Evolutionary conservation across 2,113 vertebrate genomes (phyloP), one percentile per base, ranked within the genome.

Genomic region (Halichoeres trimaculatus): DNA sequence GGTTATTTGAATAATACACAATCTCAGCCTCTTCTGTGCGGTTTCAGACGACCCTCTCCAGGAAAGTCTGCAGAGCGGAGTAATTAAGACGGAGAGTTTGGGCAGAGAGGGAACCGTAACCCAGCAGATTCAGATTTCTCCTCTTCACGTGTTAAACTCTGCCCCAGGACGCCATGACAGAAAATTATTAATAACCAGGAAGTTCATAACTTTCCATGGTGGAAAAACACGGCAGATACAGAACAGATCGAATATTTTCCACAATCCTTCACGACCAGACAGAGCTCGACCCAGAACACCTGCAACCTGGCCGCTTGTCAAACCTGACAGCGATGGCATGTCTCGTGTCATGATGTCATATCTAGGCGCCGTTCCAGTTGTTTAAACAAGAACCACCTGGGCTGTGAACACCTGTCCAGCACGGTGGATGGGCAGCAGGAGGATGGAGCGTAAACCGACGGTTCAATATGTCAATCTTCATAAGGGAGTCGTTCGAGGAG

Each of bases 101-200:
- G 61, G 72, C 74, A 83, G 78, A 83, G 41, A 83, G 70, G 73
- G 70, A 86, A 73, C 91, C 87, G 64, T 93, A 90, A 89, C 83
- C 62, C 78, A 84, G 73, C 81, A 85, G 90, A 91, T 89, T 92
- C 91, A 74, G 60, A 86, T 84, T 82, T 74, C 57, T 64, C 53
- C 62, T 66, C 78, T 79, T 68, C 74, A 71, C 67, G 34, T 62
- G 40, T 41, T 65, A 52, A 73, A 76, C 79, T n/a, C n/a, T n/a
- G n/a, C n/a, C 87, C 73, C 43, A 78, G 60, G n/a, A 19, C 54
- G n/a, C 47, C 60, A 53, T 48, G 43, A 56, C 74, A 56, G 16
- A 81, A 63, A 47, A 77, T n/a, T 48, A 17, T 52, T 67, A 5
- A 51, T 9, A 43, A 59, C 56, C n/a, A 56, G 70, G 26, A 69